A percentile compares a stretch with the other conserved stretches of the same genome.
Conservation (phyloP, 2,888 invertebrate genomes). For the Eupithecia abbreviata region DNA sequence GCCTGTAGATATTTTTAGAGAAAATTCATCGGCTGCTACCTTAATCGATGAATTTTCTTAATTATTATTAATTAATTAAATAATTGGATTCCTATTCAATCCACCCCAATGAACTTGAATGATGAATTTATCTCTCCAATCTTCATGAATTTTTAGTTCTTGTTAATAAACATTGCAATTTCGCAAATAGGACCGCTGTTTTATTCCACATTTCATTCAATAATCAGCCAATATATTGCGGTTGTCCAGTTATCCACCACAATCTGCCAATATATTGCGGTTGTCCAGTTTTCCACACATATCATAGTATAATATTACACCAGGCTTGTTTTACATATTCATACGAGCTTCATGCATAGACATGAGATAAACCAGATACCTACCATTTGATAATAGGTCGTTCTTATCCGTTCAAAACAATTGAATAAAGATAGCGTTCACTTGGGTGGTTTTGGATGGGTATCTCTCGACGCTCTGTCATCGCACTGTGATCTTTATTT, state of each 20-base stretch:
- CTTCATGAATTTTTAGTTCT: too few species aligned
- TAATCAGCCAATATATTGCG: neutral
- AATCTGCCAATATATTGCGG: constrained; percentile 1
- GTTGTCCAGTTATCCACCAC: neutral
- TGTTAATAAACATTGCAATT: too few species aligned
- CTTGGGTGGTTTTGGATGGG: neutral
- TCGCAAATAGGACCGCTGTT: too few species aligned
- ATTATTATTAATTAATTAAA: too few species aligned
- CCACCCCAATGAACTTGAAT: too few species aligned
- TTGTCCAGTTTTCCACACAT: neutral
- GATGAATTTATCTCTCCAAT: too few species aligned
- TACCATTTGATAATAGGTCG: neutral
- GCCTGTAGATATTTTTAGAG: too few species aligned
- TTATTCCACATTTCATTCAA: neutral
- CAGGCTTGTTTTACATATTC: constrained; percentile 1
- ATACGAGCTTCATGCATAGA: neutral
- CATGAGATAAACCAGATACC: constrained; percentile 6
- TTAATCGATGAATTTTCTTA: too few species aligned
- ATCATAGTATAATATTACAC: constrained; percentile 7
- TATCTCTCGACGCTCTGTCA: neutral
- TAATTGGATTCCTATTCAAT: too few species aligned
- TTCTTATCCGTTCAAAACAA: neutral
- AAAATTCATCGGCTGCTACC: too few species aligned
- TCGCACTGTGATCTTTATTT: neutral
- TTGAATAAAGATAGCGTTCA: neutral